Percentiles rank a stretch among this genome's conserved stretches.
These are phyloP conservation scores for Esox masquinongy DNA, from an alignment of 2,797 vertebrate genomes.

Conservation along the genomic window DNA sequence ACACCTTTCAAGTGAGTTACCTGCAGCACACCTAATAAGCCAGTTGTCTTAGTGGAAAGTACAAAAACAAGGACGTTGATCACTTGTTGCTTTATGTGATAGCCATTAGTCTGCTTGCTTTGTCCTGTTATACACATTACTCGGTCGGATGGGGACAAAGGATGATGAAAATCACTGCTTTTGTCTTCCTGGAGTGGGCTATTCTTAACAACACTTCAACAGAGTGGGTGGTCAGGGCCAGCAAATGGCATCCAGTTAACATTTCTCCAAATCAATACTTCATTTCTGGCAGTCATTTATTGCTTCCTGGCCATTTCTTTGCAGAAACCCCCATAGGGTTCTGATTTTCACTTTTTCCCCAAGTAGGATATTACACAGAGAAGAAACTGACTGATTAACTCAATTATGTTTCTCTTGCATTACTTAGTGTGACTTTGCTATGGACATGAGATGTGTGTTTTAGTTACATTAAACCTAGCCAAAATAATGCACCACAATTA, in stretches of 20 bases:
- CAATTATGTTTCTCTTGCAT: background rate
- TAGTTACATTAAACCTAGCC: background rate
- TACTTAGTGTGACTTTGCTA: background rate
- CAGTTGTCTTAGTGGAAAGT: background rate
- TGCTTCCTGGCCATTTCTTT: background rate
- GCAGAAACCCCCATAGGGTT: background rate
- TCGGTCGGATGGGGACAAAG: background rate
- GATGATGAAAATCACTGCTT: background rate
- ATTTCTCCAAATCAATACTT: background rate
- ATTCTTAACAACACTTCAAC: background rate
- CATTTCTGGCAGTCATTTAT: background rate
- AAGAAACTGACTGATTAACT: background rate
- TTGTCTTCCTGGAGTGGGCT: background rate
- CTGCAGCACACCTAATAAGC: background rate
- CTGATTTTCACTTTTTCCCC: background rate
- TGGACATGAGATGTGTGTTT: background rate
- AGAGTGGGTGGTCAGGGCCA: background rate
- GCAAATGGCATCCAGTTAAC: background rate
- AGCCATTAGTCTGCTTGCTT: background rate
- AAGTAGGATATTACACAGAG: background rate
- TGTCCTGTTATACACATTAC: background rate
- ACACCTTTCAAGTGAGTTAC: conserved; percentile 26
- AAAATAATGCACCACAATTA: conserved; percentile 5
- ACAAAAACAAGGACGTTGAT: background rate
- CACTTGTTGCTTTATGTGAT: background rate